These are phyloP conservation scores for Fratercula arctica DNA, from an alignment of 2,797 vertebrate genomes.

Conservation along the genomic window DNA sequence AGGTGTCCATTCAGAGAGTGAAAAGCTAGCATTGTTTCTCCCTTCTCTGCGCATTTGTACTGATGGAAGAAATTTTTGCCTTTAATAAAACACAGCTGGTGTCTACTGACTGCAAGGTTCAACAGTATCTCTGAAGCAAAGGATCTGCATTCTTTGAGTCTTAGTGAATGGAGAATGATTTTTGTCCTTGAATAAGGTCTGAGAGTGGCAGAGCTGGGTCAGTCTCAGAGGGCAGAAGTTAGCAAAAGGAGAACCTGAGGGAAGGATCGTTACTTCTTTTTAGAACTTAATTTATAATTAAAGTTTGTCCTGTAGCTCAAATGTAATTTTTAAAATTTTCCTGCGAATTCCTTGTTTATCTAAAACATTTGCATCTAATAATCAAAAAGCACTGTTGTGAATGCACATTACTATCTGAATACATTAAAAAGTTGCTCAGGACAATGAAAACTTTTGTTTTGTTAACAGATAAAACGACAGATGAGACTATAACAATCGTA, in stretches of 20 bases:
- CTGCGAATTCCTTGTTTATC: neutral
- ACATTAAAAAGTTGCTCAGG: neutral
- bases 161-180: neutral
- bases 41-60: neutral
- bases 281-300: neutral
- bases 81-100: neutral
- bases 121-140: neutral
- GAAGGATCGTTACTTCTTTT: neutral
- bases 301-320: neutral
- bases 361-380: neutral
- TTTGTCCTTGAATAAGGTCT: neutral
- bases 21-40: neutral
- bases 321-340: neutral
- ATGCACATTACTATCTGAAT: neutral
- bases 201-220: neutral
- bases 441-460: constrained; percentile 4
- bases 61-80: neutral
- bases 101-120: neutral
- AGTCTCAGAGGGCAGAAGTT: neutral
- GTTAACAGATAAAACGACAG: constrained; percentile 66
- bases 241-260: neutral
- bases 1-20: neutral
- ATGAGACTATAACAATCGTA: constrained; percentile 46
- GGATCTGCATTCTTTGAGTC: neutral
- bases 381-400: neutral